phyloP scores from a whole-genome alignment of 2,797 vertebrate genomes.

The Gallirallus australis region DNA sequence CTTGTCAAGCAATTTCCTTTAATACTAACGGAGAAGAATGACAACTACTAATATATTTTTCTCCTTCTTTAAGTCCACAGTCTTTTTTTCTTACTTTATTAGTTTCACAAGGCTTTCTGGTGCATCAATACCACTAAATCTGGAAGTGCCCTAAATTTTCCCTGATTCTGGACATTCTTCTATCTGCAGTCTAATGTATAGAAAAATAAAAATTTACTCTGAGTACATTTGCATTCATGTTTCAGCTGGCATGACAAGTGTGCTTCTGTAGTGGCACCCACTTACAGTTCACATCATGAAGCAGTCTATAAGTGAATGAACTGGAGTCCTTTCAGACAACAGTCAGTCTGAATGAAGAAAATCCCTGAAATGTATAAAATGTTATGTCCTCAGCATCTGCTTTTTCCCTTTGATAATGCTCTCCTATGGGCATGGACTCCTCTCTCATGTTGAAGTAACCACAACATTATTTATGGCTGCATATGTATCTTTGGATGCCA shows the following conservation, averaged over 20 bases:
- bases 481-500: not conserved
- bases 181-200: not conserved
- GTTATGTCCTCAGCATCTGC: not conserved
- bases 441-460: not conserved
- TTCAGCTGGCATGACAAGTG: not conserved
- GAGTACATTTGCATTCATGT: not conserved
- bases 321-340: not conserved
- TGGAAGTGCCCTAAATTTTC: not conserved
- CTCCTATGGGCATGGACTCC: not conserved
- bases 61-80: not conserved
- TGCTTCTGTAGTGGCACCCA: not conserved
- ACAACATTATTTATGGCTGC: not conserved
- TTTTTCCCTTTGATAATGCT: not conserved
- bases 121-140: not conserved
- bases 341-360: not conserved
- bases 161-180: not conserved
- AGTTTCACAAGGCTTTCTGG: not conserved
- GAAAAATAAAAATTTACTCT: not conserved
- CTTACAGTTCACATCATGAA: not conserved
- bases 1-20: slow-evolving; percentile 21
- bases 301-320: not conserved
- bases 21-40: not conserved
- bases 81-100: not conserved
- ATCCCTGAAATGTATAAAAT: not conserved
- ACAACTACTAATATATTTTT: not conserved